phyloP scores from a whole-genome alignment of 2,797 vertebrate genomes.

The Selene dorsalis region DNA sequence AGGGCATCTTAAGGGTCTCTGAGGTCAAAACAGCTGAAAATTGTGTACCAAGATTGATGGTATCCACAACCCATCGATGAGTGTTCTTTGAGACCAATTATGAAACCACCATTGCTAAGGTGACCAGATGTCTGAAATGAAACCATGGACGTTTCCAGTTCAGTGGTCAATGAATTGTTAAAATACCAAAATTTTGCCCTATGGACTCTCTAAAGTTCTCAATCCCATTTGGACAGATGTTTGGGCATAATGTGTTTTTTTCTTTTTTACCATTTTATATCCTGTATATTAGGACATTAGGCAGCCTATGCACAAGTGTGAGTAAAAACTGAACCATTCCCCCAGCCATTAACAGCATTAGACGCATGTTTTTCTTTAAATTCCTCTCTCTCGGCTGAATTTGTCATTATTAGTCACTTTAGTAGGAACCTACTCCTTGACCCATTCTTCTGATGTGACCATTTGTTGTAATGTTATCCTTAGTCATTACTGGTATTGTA shows the following conservation, averaged over 20 bases:
- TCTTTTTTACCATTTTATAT: constrained; percentile 32
- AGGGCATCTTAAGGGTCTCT: constrained; percentile 39
- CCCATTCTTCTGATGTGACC: constrained; percentile 41
- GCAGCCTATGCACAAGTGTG: constrained; percentile 64
- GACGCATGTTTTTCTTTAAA: too few species aligned
- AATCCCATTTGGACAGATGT: too few species aligned
- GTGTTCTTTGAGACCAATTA: constrained; percentile 27
- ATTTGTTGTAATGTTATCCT: constrained; percentile 55
- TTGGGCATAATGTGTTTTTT: constrained; percentile 48
- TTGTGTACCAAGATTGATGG: constrained; percentile 60
- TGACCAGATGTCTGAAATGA: too few species aligned
- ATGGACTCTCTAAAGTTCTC: too few species aligned
- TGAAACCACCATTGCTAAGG: too few species aligned
- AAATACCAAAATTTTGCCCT: too few species aligned
- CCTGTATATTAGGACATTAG: constrained; percentile 54
- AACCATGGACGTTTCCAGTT: too few species aligned
- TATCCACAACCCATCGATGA: constrained; percentile 35
- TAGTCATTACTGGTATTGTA: constrained; percentile 66
- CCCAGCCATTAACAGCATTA: constrained; percentile 2
- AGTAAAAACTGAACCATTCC: constrained; percentile 52
- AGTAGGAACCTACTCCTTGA: constrained; percentile 55
- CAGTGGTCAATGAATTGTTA: too few species aligned
- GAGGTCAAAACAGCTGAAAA: constrained; percentile 51
- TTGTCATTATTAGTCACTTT: constrained; percentile 59
- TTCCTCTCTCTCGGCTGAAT: constrained; percentile 28